Evolutionary conservation across 2,888 invertebrate genomes (phyloP), one percentile per base, ranked within the genome.

Genomic region (Euplagia quadripunctaria): DNA sequence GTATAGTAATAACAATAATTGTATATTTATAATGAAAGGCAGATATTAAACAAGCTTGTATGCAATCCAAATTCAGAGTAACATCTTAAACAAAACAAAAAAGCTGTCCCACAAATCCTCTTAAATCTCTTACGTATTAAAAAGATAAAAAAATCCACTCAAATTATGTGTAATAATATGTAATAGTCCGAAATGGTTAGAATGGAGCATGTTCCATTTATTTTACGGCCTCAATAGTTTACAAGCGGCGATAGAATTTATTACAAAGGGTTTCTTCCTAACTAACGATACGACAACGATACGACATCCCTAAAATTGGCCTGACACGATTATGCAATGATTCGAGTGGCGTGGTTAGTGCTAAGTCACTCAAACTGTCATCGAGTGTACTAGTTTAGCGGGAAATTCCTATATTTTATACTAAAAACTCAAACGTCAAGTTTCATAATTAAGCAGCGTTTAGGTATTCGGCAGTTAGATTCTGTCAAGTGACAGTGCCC

Each of bases 161-260:
- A 83, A 85, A 83, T 85, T 79, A 87, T 80, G 80, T 78, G 74
- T 82, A 87, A 86, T 85, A 82, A 85, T 79, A 85, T 82, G 86
- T 87, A 88, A 89, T 87, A 83, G 86, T 82, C 78, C 76, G 78
- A 81, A 83, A 84, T 80, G 80, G 81, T 72, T 76, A 73, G 74
- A 80, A 73, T 78, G 69, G 73, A 71, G 67, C 77, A 79, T 78
- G 86, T 79, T 78, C 84, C 88, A 89, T 88, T 86, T 87, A 85
- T 89, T 89, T 88, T 85, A 87, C 84, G 82, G 81, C 85, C 79
- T 71, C 74, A 79, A 78, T 81, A 82, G 79, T 82, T 84, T 82
- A 83, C 82, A 82, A 82, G 78, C 78, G 76, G 74, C 72, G 70
- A 81, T 76, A 79, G 83, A 84, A 85, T 86, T 82, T 82, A 84